A percentile compares a stretch with the other conserved stretches of the same genome.
Conservation (phyloP, 1,140 invertebrate species). For the Ridgeia piscesae region DNA sequence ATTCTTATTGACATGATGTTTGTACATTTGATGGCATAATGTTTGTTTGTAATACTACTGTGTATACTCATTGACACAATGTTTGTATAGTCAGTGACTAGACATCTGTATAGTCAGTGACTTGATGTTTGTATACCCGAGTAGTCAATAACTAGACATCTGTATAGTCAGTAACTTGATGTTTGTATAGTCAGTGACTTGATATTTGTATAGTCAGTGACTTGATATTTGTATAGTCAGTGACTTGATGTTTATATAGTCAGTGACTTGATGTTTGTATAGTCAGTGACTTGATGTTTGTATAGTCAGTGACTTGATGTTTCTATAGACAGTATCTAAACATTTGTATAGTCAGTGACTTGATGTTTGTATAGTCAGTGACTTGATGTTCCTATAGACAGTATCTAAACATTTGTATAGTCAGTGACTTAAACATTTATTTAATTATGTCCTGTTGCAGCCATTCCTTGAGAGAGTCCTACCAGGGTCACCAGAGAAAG, state of each 20-base stretch:
- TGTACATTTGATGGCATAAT: too few species aligned
- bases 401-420: not conserved
- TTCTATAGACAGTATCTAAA: not conserved
- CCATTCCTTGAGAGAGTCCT: constrained; percentile 29
- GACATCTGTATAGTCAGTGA: too few species aligned
- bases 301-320: not conserved
- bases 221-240: not conserved
- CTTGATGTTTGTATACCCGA: too few species aligned
- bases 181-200: not conserved
- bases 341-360: not conserved
- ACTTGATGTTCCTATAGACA: not conserved
- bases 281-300: not conserved
- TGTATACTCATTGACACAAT: too few species aligned
- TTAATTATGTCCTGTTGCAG: not conserved
- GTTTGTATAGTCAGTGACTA: too few species aligned
- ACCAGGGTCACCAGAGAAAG: constrained; percentile 35
- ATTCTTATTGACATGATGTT: too few species aligned
- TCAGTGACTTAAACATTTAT: not conserved
- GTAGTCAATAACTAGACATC: too few species aligned
- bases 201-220: not conserved
- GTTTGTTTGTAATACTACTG: too few species aligned
- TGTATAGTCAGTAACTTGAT: not conserved
- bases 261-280: not conserved
- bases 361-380: not conserved
- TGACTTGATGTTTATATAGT: not conserved